phyloP scores from a whole-genome alignment of 2,113 vertebrate species.

The Cephalopholis sonnerati region DNA sequence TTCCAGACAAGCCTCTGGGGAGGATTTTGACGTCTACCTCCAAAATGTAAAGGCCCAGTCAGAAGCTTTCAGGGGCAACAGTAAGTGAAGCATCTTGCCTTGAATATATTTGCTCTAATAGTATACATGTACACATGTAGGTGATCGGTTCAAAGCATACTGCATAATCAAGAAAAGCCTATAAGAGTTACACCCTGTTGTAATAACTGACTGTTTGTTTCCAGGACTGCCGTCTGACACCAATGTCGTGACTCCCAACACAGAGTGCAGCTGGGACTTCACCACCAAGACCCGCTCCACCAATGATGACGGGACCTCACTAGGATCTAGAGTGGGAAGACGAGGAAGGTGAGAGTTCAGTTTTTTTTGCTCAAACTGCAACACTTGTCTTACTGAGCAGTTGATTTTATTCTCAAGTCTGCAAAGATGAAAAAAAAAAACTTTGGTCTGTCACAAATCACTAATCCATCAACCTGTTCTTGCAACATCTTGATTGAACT shows the following conservation, averaged over 20 bases:
- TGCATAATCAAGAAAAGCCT: not conserved
- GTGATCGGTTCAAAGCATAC: not conserved
- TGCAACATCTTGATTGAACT: not conserved
- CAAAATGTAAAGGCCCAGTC: conserved; percentile 92
- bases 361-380: not conserved
- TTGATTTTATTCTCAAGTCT: not conserved
- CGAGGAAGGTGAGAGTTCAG: conserved; percentile 91
- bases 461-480: not conserved
- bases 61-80: conserved; percentile 91
- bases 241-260: conserved; percentile 93
- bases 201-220: conserved; percentile 17
- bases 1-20: conserved; percentile 87
- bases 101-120: not conserved
- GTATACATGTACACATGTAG: not conserved
- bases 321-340: conserved; percentile 99
- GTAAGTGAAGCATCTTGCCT: conserved; percentile 85
- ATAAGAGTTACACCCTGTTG: not conserved
- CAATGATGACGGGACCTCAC: conserved; percentile 94
- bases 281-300: conserved; percentile 96
- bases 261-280: conserved; percentile 95
- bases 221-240: conserved; percentile 93
- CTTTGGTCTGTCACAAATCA: not conserved
- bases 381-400: not conserved
- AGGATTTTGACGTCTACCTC: conserved; percentile 90
- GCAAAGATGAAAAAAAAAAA: not conserved